Base-by-base conservation (phyloP, 2,888 invertebrate species). In the Tachina grossa region DNA sequence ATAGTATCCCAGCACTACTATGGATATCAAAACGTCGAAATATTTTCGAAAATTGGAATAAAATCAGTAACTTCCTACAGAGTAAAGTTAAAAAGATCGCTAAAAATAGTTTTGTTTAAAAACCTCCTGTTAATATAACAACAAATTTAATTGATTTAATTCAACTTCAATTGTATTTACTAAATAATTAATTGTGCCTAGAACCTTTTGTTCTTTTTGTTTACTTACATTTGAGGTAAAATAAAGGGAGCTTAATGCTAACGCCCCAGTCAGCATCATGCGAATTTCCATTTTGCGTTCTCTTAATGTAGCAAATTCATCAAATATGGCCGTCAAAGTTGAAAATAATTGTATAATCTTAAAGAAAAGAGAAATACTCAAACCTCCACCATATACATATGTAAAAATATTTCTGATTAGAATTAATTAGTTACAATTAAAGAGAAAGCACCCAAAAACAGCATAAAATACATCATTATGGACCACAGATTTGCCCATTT, bases 391-490 rank as follows among this genome's bases (percentile, higher is more conserved):
- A 41, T 8, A 74, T 2, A 1, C 0, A n/a, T n/a, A n/a, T n/a
- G n/a, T n/a, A 41, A 65, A 43, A 14, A 16, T 22, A 16, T 31
- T 1, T 22, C 57, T 55, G 1, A 11, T n/a, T 4, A 59, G 1
- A 41, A 22, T 9, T 8, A 43, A 5, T 31, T 31, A 1, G 22
- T 22, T 96, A 98, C 93, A 96, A 95, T 91, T 96, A 97, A 90
- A 96, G 94, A 84, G 95, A 93, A 87, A 94, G 95, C 88, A 96
- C 94, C 88, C 89, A 96, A 94, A 90, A 96, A 95, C 43, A 97
- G 92, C 96, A 97, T 97, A 0, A 95, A 91, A 91, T 96, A 96
- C 91, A 96, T 97, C 0, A 95, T 92, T 1, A 96, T 90, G 0
- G 96, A 95, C 96, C 96, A 97, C 16, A 96, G 91, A 87, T 96